These are phyloP conservation scores for Drosophila multiciliata DNA, from an alignment of 2,888 invertebrate species.

Conservation along the genomic window DNA sequence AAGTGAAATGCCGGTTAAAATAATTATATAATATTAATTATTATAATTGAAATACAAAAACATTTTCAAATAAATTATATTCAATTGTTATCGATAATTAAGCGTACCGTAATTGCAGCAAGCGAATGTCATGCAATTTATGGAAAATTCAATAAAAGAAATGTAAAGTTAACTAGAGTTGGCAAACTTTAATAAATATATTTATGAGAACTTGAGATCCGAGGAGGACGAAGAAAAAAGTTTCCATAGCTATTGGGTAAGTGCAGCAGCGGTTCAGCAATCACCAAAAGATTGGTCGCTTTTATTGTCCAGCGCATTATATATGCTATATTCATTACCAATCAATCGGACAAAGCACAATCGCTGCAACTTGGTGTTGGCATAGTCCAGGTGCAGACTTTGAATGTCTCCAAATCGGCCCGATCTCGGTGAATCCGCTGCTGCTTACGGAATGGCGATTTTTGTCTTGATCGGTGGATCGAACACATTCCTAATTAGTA, in stretches of 20 bases:
- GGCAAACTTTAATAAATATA: neutral
- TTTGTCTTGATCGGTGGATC: neutral
- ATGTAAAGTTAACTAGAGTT: neutral
- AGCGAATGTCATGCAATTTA: conserved; percentile 66
- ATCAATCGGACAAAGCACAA: conserved; percentile 7
- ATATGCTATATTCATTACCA: conserved; percentile 2
- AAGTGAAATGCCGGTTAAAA: conserved; percentile 28
- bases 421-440: neutral
- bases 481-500: neutral
- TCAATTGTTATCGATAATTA: conserved; percentile 74
- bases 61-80: conserved; percentile 36
- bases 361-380: neutral
- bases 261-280: neutral
- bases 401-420: neutral
- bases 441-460: neutral
- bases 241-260: neutral
- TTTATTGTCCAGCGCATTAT: neutral
- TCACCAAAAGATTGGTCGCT: conserved; percentile 1
- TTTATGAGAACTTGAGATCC: neutral
- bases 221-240: neutral
- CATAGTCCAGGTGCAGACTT: neutral
- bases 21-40: conserved; percentile 37
- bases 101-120: conserved; percentile 48
- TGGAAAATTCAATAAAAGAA: conserved; percentile 68
- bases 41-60: conserved; percentile 35